Conservation (phyloP, 2,797 vertebrate genomes). For the Pitangus sulphuratus region DNA sequence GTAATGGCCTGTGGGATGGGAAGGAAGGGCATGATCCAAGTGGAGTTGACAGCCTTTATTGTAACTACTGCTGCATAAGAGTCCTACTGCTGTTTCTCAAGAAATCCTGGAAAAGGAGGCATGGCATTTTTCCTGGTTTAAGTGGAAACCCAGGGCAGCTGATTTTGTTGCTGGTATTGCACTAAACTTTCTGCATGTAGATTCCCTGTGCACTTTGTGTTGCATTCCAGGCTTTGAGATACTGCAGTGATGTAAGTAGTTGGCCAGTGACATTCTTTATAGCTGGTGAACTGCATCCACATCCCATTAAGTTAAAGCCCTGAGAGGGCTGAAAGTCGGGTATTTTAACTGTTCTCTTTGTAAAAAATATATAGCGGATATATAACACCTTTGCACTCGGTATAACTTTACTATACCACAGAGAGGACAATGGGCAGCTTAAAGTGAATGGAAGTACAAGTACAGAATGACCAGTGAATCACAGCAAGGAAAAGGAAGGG, state of each 20-base stretch:
- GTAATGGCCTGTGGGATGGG: slow-evolving; percentile 23
- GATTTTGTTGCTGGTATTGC: neutral
- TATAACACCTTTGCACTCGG: neutral
- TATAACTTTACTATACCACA: neutral
- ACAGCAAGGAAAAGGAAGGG: neutral
- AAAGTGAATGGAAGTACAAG: neutral
- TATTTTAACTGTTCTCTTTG: neutral
- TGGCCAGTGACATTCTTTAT: neutral
- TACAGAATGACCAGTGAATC: neutral
- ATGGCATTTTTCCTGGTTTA: neutral
- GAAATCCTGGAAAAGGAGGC: neutral
- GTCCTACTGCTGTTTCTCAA: neutral
- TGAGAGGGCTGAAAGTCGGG: neutral
- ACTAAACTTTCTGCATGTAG: neutral
- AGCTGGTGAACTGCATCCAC: neutral
- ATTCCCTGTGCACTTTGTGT: neutral
- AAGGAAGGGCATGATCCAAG: neutral
- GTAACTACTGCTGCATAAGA: neutral
- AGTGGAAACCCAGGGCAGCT: neutral
- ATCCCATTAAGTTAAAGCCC: slow-evolving; percentile 3
- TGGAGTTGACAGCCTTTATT: neutral
- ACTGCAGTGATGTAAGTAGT: neutral
- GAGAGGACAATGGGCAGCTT: neutral
- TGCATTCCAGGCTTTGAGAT: neutral
- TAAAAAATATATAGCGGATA: neutral